Evolutionary conservation across 2,797 vertebrate genomes (phyloP).

Genomic region (Acanthornis magna): DNA sequence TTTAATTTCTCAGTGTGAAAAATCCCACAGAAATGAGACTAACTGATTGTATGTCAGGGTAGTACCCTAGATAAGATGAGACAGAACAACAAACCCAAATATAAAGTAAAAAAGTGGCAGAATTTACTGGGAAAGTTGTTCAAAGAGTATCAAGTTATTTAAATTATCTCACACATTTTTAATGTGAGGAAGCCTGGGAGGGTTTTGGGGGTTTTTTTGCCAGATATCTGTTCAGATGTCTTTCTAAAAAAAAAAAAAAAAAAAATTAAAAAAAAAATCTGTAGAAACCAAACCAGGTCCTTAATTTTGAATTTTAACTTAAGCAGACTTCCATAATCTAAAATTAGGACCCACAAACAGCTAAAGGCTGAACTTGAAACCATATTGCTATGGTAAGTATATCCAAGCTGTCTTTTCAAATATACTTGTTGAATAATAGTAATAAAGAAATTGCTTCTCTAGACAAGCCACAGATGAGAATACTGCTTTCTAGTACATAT

Average conservation of each 20-base stretch:
- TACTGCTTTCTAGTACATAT: not conserved
- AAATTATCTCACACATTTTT: not conserved
- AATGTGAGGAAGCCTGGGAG: not conserved
- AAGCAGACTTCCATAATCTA: not conserved
- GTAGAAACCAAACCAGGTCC: not conserved
- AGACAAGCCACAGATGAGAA: not conserved
- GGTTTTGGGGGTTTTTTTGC: not conserved
- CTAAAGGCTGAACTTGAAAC: not conserved
- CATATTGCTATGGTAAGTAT: not conserved
- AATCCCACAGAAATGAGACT: not conserved
- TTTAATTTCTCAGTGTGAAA: not conserved
- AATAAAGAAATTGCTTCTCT: not conserved
- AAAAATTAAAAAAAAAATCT: too few relatives aligned
- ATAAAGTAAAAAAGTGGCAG: not conserved
- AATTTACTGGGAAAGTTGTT: not conserved
- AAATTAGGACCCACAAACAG: not conserved
- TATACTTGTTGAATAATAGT: not conserved
- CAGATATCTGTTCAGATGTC: not conserved
- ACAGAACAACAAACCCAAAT: not conserved
- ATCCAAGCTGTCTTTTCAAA: not conserved
- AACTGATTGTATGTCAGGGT: not conserved
- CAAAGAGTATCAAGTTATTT: not conserved
- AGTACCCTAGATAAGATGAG: not conserved
- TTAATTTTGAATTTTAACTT: not conserved
- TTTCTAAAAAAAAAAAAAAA: not conserved